These are phyloP conservation scores for Xiphophorus maculatus DNA, from an alignment of 2,113 vertebrate genomes.

Conservation along the genomic window DNA sequence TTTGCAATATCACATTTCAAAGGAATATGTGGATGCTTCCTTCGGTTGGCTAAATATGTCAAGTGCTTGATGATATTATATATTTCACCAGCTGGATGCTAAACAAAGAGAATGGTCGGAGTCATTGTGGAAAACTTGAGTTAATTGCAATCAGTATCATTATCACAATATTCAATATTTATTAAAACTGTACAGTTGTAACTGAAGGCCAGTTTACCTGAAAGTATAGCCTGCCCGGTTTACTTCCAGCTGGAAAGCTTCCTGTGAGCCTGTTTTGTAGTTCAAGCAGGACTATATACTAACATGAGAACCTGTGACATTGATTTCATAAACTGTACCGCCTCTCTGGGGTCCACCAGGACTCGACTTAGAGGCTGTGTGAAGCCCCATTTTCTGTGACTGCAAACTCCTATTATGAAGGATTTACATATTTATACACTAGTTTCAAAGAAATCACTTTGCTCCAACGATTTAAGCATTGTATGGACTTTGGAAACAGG, in stretches of 20 bases:
- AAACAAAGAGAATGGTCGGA: too few relatives aligned
- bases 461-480: not conserved
- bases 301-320: not conserved
- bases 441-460: not conserved
- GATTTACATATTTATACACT: not conserved
- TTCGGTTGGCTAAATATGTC: not conserved
- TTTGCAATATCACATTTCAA: not conserved
- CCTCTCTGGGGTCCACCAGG: too few relatives aligned
- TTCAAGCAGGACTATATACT: too few relatives aligned
- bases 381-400: not conserved
- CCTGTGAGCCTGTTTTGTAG: too few relatives aligned
- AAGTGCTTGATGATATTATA: too few relatives aligned
- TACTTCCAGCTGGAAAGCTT: not conserved
- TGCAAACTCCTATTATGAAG: not conserved
- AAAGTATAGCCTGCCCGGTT: not conserved
- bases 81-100: too few relatives aligned
- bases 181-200: not conserved
- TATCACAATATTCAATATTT: not conserved
- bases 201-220: not conserved
- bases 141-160: not conserved
- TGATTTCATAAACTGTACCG: too few relatives aligned
- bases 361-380: not conserved
- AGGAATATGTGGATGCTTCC: not conserved
- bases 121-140: too few relatives aligned
- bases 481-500: not conserved